Evolutionary conservation across 2,888 invertebrate species (phyloP).

Genomic region (Malacosoma neustria): DNA sequence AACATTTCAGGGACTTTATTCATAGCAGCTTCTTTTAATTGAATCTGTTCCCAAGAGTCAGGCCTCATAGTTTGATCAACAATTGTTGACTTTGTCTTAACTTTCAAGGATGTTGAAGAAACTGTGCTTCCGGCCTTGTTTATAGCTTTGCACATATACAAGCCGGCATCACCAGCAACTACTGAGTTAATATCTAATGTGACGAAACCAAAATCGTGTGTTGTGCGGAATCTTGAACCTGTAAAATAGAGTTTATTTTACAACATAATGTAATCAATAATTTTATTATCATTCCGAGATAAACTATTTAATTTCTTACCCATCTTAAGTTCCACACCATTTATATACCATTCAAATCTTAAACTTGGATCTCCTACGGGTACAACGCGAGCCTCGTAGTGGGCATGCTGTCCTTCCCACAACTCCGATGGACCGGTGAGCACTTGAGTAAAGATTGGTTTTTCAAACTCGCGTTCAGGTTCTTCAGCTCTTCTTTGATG

Average conservation of each 20-base stretch:
- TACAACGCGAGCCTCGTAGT: constrained; percentile 92
- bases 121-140: constrained; percentile 96
- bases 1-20: constrained; percentile 92
- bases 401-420: constrained; percentile 93
- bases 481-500: constrained; percentile 80
- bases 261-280: constrained; percentile 7
- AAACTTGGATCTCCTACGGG: constrained; percentile 95
- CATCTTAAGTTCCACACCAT: constrained; percentile 93
- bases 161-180: constrained; percentile 91
- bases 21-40: constrained; percentile 93
- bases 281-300: too few species aligned
- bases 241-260: constrained; percentile 17
- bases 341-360: constrained; percentile 96
- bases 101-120: constrained; percentile 92
- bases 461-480: constrained; percentile 88
- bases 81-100: constrained; percentile 87
- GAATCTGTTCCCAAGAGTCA: constrained; percentile 94
- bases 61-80: constrained; percentile 90
- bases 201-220: constrained; percentile 95
- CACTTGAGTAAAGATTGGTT: constrained; percentile 93
- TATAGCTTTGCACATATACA: constrained; percentile 95
- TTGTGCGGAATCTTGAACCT: constrained; percentile 92
- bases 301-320: constrained; percentile 79
- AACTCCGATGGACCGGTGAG: constrained; percentile 91
- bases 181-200: constrained; percentile 93